These are phyloP conservation scores for Alosa alosa DNA, from an alignment of 2,113 vertebrate genomes.

Conservation along the genomic window DNA sequence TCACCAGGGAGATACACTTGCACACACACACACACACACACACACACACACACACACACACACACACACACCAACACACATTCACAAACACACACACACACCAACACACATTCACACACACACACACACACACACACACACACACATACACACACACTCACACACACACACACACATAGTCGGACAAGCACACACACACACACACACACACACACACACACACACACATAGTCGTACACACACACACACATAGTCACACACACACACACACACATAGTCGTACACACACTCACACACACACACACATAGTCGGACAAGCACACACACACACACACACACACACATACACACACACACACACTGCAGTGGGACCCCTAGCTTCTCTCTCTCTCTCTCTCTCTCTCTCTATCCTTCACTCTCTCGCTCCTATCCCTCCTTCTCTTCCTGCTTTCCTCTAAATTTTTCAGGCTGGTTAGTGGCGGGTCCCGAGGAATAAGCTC, in stretches of 20 bases:
- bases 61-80: too few relatives aligned
- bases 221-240: too few relatives aligned
- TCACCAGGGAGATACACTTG: background rate
- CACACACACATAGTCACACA: too few relatives aligned
- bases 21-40: too few relatives aligned
- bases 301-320: background rate
- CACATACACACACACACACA: too few relatives aligned
- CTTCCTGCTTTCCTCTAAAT: background rate
- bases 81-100: background rate
- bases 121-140: too few relatives aligned
- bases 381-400: background rate
- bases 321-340: background rate
- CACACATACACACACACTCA: too few relatives aligned
- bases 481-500: background rate
- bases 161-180: too few relatives aligned
- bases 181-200: too few relatives aligned
- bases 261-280: too few relatives aligned
- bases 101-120: too few relatives aligned
- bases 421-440: constrained; percentile 47
- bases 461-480: background rate
- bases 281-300: background rate
- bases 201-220: too few relatives aligned
- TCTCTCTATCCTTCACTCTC: constrained; percentile 25
- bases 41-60: background rate
- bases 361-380: background rate